phyloP scores from a whole-genome alignment of 2,888 invertebrate genomes.

The Latrodectus elegans region DNA sequence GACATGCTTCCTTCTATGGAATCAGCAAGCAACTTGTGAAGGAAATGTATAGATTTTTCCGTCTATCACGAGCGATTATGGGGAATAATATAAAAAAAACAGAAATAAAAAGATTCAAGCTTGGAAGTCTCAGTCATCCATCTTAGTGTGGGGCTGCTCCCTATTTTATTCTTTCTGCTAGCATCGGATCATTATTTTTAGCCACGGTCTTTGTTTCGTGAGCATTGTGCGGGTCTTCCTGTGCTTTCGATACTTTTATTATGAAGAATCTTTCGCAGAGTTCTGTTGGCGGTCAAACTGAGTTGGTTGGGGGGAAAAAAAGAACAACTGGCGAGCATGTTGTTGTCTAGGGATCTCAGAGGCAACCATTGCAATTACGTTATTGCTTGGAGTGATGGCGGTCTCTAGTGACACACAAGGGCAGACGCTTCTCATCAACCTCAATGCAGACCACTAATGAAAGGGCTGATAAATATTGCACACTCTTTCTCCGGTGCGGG shows the following conservation, averaged over 20 bases:
- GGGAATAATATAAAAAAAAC: not conserved
- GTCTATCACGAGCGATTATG: no score
- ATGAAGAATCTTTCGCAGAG: not conserved
- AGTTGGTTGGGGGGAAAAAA: no score
- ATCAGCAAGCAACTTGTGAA: no score
- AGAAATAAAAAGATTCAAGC: not conserved
- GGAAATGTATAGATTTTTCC: no score
- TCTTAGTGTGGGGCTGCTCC: not conserved
- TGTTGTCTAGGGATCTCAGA: constrained; percentile 3
- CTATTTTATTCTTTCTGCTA: not conserved
- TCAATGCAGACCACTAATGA: constrained; percentile 41
- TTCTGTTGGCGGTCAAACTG: no score
- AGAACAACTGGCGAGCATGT: not conserved
- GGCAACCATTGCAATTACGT: constrained; percentile 51
- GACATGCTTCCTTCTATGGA: no score
- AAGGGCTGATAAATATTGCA: constrained; percentile 63
- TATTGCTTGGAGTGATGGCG: constrained; percentile 41
- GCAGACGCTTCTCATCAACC: constrained; percentile 27
- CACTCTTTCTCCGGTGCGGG: not conserved
- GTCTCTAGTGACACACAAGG: constrained; percentile 8
- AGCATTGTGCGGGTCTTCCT: not conserved
- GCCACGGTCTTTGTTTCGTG: not conserved
- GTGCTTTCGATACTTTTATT: not conserved
- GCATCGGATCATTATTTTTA: not conserved
- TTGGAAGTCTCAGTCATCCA: constrained; percentile 8